These are phyloP conservation scores for Phrynosoma platyrhinos DNA, from an alignment of 2,113 vertebrate species.

Conservation along the genomic window DNA sequence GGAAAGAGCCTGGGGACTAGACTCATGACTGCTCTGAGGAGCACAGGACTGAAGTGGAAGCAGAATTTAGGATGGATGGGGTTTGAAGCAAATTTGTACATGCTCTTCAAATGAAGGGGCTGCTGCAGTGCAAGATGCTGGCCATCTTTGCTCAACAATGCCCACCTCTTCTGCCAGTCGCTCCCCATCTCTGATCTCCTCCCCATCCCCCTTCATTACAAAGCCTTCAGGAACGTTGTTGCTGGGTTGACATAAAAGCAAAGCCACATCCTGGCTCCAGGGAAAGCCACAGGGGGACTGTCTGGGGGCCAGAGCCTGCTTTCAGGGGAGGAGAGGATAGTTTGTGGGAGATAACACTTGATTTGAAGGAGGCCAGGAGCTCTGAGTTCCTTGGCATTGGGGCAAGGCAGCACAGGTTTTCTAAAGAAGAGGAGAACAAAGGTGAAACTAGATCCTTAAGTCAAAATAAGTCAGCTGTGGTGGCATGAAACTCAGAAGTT, in stretches of 20 bases:
- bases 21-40: not conserved
- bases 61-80: not conserved
- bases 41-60: not conserved
- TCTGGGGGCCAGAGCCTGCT: not conserved
- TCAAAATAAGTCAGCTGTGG: not conserved
- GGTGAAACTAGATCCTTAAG: not conserved
- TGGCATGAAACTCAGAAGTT: not conserved
- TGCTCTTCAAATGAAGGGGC: not conserved
- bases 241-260: slow-evolving; percentile 35
- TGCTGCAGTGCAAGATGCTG: not conserved
- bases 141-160: not conserved
- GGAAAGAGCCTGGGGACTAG: not conserved
- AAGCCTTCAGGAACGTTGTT: slow-evolving; percentile 31
- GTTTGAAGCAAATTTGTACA: not conserved
- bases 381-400: not conserved
- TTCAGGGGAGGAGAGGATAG: not conserved
- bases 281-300: slow-evolving; percentile 20
- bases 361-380: not conserved
- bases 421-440: not conserved
- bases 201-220: slow-evolving; percentile 7
- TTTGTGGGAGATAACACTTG: not conserved
- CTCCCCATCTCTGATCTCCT: not conserved
- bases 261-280: slow-evolving; percentile 45
- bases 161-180: not conserved
- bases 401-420: not conserved